A percentile compares a stretch with the other conserved stretches of the same genome.
These are phyloP conservation scores for Lordiphosa andalusiaca DNA, from an alignment of 2,888 invertebrate species.

Conservation along the genomic window DNA sequence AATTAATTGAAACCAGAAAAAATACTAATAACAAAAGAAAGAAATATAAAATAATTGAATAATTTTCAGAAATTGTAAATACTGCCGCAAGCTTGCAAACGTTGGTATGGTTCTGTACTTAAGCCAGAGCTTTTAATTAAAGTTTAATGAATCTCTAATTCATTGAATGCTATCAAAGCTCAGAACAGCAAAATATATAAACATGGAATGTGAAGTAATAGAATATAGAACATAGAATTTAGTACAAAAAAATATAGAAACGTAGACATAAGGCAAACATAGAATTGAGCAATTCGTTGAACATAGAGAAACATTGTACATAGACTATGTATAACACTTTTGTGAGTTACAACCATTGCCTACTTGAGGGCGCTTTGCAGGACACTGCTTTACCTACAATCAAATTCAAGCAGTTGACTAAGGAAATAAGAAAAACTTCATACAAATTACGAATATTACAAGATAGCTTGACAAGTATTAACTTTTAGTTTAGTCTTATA, in stretches of 20 bases:
- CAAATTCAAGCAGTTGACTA: no score
- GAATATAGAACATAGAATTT: constrained; percentile 1
- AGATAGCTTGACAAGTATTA: no score
- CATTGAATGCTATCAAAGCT: no score
- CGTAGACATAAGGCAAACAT: constrained; percentile 1
- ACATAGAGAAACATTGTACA: background rate
- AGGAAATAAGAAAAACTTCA: no score
- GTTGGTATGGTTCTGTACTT: no score
- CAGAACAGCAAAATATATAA: background rate
- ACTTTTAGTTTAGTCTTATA: background rate
- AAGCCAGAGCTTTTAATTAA: background rate
- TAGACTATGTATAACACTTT: background rate
- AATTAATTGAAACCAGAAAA: no score
- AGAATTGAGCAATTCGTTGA: background rate
- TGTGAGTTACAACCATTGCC: background rate
- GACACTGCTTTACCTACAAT: background rate
- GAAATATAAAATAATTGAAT: no score
- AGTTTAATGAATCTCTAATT: background rate
- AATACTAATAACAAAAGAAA: no score
- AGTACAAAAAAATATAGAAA: background rate
- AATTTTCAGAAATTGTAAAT: no score
- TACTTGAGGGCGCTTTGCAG: background rate
- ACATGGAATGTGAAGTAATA: background rate
- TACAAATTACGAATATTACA: no score
- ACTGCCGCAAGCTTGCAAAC: no score